Conservation (phyloP, 2,797 vertebrate genomes). For the Dicrostonyx torquatus region DNA sequence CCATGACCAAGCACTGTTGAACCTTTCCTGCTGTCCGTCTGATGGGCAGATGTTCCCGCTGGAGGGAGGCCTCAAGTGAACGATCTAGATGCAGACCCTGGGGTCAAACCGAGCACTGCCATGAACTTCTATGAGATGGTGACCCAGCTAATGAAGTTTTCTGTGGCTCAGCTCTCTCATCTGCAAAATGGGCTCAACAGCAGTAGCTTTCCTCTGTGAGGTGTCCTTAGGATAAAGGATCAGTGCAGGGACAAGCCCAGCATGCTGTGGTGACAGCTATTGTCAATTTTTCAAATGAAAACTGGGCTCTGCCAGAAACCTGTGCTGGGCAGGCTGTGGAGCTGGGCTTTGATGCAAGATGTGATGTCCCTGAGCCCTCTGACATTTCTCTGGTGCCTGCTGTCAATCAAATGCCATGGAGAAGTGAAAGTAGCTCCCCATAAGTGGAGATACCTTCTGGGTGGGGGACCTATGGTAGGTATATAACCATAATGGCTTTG, state of each 20-base stretch:
- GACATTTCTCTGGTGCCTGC: not conserved
- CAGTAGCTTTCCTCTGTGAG: not conserved
- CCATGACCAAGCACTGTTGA: fast-evolving
- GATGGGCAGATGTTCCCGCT: fast-evolving
- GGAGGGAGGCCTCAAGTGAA: not conserved
- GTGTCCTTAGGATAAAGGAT: not conserved
- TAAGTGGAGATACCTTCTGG: not conserved
- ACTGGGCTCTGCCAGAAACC: fast-evolving
- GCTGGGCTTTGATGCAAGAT: not conserved
- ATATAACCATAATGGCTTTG: not conserved
- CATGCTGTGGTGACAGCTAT: fast-evolving
- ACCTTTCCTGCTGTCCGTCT: not conserved
- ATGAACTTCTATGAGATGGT: not conserved
- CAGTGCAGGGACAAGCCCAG: fast-evolving
- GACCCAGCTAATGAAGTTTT: not conserved
- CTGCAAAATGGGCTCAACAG: not conserved
- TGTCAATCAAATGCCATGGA: not conserved
- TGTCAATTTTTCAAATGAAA: not conserved
- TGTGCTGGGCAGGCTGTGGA: fast-evolving
- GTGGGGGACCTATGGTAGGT: fast-evolving
- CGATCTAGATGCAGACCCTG: fast-evolving
- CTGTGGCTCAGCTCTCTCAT: not conserved
- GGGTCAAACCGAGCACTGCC: not conserved
- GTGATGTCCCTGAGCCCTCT: too few relatives aligned
- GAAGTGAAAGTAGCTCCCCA: fast-evolving